Base-by-base conservation (phyloP, 2,888 invertebrate genomes). In the Cheilosia soror region DNA sequence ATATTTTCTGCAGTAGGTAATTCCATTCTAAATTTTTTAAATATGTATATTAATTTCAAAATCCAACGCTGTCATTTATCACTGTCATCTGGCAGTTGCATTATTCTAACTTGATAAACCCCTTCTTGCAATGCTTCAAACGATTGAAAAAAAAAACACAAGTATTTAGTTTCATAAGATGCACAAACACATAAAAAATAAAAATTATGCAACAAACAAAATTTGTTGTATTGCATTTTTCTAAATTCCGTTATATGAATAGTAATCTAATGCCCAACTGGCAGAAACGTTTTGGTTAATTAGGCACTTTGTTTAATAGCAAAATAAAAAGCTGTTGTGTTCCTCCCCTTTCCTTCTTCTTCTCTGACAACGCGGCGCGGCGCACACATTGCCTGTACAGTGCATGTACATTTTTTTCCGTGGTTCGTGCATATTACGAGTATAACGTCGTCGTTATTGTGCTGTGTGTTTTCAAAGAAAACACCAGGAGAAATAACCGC, bases 251-350 rank as follows among this genome's bases (percentile, higher is more conserved):
- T 57, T 47, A 31, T 25, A 25, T 20, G 20, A 1, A 20, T n/a
- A 53, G 51, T 6, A 68, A 20, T 68, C 42, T 42, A 68, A 13
- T 53, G 47, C 11, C 33, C 5, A 15, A 33, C 31, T 13, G 11
- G n/a, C 40, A 27, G 55, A 31, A 44, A 13, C 63, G 65, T 58
- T 66, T 75, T 75, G 66, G 57, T 77, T 69, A 68, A 77, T 77
- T 77, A 77, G 51, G 62, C 68, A 69, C 77, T 68, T 68, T 40
- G 57, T 76, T 76, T 68, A 60, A 68, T 68, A 51, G 60, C 33
- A 68, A 76, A 66, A 76, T 68, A 75, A 65, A 63, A 47, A 63
- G 47, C 47, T 47, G 4, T 31, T 55, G 53, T 40, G 51, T 27
- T 55, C 40, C 25, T 53, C 47, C 31, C 25, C 42, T 60, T 60